A percentile compares a stretch with the other conserved stretches of the same genome.
Evolutionary conservation across 2,888 invertebrate genomes (phyloP).

Genomic region (Drosophila subquinaria): DNA sequence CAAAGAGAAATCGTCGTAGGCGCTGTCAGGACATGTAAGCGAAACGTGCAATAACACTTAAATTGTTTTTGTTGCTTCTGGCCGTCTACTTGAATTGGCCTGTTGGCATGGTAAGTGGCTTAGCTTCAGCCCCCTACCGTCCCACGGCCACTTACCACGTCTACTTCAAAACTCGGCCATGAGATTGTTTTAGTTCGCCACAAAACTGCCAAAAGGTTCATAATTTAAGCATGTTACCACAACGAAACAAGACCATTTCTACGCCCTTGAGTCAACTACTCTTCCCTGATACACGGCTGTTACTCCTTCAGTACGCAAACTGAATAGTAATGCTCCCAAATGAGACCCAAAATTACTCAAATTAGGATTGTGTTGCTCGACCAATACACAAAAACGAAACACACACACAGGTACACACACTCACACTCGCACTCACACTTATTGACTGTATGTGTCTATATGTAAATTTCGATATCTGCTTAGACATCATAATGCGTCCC

Average conservation of each 20-base stretch:
- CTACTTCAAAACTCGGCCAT: constrained; percentile 31
- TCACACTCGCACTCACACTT: background rate
- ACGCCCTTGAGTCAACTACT: background rate
- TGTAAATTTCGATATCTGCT: constrained; percentile 47
- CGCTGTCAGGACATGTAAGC: constrained; percentile 45
- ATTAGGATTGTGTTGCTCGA: constrained; percentile 52
- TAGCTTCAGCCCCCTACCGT: background rate
- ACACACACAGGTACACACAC: constrained; percentile 7
- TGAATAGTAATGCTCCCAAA: constrained; percentile 74
- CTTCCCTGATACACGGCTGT: background rate
- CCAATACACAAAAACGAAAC: constrained; percentile 31
- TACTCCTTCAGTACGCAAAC: constrained; percentile 48
- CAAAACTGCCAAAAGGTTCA: constrained; percentile 47
- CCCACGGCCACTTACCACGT: constrained; percentile 10
- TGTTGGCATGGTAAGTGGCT: constrained; percentile 58
- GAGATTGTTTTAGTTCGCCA: constrained; percentile 32
- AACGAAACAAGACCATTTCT: constrained; percentile 30
- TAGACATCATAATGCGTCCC: constrained; percentile 27
- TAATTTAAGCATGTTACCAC: constrained; percentile 66
- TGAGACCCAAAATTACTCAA: constrained; percentile 68
- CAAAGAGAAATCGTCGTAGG: constrained; percentile 17
- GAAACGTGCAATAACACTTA: constrained; percentile 80
- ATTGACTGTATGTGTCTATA: constrained; percentile 18
- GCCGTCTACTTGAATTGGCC: constrained; percentile 45
- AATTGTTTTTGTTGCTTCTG: constrained; percentile 70